A percentile compares a stretch with the other conserved stretches of the same genome.
These are phyloP conservation scores for Perccottus glenii DNA, from an alignment of 2,113 vertebrate species.

Conservation along the genomic window DNA sequence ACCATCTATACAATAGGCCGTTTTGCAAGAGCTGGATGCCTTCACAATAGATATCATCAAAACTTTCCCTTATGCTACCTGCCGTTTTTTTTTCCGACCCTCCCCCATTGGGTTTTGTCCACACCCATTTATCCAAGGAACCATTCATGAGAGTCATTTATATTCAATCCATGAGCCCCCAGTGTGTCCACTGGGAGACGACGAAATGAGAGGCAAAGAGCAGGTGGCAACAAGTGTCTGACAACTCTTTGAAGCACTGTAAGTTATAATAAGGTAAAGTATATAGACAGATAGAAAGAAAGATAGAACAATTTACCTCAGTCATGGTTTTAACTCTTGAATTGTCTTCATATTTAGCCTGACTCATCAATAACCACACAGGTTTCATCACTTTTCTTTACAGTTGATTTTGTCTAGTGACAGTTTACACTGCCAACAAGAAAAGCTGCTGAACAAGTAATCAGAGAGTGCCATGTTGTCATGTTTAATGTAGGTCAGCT, in stretches of 20 bases:
- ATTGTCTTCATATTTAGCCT: not conserved
- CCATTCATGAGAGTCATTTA: constrained; percentile 36
- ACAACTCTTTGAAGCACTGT: not conserved
- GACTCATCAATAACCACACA: not conserved
- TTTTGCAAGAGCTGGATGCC: too few relatives aligned
- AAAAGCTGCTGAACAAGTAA: not conserved
- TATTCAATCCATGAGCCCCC: constrained; percentile 45
- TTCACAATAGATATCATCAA: not conserved
- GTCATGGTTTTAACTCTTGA: not conserved
- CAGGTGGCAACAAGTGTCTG: not conserved
- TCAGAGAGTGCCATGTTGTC: not conserved
- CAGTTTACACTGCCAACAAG: constrained; percentile 2
- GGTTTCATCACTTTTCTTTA: constrained; percentile 10
- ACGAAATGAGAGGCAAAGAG: not conserved
- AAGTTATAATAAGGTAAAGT: not conserved
- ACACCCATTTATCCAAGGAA: not conserved
- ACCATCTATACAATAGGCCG: too few relatives aligned
- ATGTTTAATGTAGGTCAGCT: not conserved
- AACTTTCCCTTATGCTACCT: not conserved
- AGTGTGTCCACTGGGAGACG: not conserved
- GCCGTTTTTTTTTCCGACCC: not conserved
- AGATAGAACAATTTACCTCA: not conserved
- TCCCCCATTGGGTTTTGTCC: not conserved
- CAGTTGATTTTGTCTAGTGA: not conserved
- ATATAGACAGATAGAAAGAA: constrained; percentile 2